These are phyloP conservation scores for Drosophila borborema DNA, from an alignment of 2,888 invertebrate genomes.

Conservation along the genomic window DNA sequence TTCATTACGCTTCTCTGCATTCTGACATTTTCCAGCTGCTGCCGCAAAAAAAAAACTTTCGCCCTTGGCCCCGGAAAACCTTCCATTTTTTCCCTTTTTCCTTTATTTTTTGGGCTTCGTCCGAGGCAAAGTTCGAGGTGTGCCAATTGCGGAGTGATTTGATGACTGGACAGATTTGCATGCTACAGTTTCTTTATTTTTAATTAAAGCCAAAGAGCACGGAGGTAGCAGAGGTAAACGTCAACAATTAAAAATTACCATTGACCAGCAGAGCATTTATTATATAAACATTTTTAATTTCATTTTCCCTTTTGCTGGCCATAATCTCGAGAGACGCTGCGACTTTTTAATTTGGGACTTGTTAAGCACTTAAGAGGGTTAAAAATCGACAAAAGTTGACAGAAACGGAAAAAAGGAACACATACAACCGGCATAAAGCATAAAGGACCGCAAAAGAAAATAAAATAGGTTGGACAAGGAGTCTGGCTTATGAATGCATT, in stretches of 20 bases:
- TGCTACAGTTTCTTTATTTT: slow-evolving; percentile 46
- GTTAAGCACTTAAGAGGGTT: slow-evolving; percentile 82
- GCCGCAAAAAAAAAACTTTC: slow-evolving; percentile 44
- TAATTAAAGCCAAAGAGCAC: slow-evolving; percentile 44
- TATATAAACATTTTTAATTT: slow-evolving; percentile 59
- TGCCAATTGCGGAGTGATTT: slow-evolving; percentile 14
- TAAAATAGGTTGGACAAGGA: slow-evolving; percentile 27
- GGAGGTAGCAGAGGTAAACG: slow-evolving; percentile 40
- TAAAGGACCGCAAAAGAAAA: slow-evolving; percentile 57
- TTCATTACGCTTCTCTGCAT: slow-evolving; percentile 38
- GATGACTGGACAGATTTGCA: slow-evolving; percentile 43
- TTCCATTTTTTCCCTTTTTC: neutral
- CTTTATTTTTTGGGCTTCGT: neutral
- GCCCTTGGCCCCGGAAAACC: slow-evolving; percentile 7
- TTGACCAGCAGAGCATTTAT: slow-evolving; percentile 75
- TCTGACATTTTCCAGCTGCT: slow-evolving; percentile 51
- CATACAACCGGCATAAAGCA: slow-evolving; percentile 6
- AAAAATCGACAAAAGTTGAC: slow-evolving; percentile 78
- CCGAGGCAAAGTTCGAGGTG: slow-evolving; percentile 31
- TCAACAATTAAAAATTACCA: slow-evolving; percentile 72
- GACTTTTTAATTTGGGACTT: slow-evolving; percentile 80
- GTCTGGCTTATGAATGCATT: slow-evolving; percentile 67
- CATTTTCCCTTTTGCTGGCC: slow-evolving; percentile 43
- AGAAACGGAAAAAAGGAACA: slow-evolving; percentile 39
- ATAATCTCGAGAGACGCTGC: slow-evolving; percentile 71